Evolutionary conservation across 1,140 invertebrate species (phyloP), one percentile per base, ranked within the genome.

Genomic region (Aphaenogaster floridana): DNA sequence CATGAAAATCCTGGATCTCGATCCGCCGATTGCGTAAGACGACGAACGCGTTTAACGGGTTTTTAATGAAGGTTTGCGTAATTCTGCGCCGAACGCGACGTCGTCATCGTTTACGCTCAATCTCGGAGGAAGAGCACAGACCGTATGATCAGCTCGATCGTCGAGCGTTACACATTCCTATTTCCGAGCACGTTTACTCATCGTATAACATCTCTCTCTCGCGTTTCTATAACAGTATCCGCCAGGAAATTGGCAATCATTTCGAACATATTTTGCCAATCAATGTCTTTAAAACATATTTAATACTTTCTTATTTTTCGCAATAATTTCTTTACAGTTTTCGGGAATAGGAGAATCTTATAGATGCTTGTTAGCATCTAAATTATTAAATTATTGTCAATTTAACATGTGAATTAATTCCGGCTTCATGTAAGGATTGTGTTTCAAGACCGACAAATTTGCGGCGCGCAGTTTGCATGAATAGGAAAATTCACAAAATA

Each of bases 21-120:
- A 57, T 54, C 34, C 63, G 21, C 34, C 17, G 88, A 81, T 90
- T 89, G 71, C 78, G 71, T 36, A 86, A 89, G 45, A 36, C 8
- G 74, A 71, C 59, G 69, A 28, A 21, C 36, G 17, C 15, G 63
- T 54, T 80, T 57, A 86, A 68, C 52, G 63, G 54, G 13, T 66
- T 76, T 69, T 77, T 69, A 74, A 81, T 50, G 11, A 39, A 15
- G 34, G 77, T 89, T 90, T 87, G 84, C 88, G 88, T 87, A 89
- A 89, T 90, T 77, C 57, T 63, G 39, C 13, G 48, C 45, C 17
- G 36, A 54, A 34, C n/a, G 54, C 34, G 15, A 45, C 39, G 45
- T 39, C 50, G 52, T 89, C 71, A 52, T 83, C 57, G 8, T 50
- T 83, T 79, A 54, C 7, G 17, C 52, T 72, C 63, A 15, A 50